Conservation (phyloP, 2,113 vertebrate genomes). For the Megaleporinus macrocephalus region DNA sequence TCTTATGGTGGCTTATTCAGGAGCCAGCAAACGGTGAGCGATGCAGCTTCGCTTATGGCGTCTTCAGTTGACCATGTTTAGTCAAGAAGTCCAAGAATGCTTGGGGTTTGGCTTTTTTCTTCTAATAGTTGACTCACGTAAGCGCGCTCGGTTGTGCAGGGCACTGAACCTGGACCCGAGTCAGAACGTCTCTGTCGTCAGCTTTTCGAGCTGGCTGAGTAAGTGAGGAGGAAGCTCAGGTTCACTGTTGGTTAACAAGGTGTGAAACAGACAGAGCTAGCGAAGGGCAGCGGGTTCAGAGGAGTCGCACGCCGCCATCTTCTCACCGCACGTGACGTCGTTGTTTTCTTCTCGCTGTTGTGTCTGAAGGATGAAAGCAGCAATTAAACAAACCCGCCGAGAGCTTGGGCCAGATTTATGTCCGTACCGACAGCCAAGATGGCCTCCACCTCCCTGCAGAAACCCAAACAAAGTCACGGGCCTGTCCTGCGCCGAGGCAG, state of each 20-base stretch:
- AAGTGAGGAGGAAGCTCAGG: neutral
- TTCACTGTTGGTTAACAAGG: constrained; percentile 14
- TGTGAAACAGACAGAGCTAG: constrained; percentile 9
- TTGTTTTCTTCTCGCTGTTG: constrained; percentile 49
- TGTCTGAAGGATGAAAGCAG: constrained; percentile 52
- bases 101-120: neutral
- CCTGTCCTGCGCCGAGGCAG: neutral
- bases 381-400: constrained; percentile 32
- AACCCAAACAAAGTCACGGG: constrained; percentile 62
- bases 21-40: neutral
- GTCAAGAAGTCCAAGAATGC: neutral
- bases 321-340: neutral
- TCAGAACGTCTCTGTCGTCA: neutral
- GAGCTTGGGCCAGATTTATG: constrained; percentile 37
- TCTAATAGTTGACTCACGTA: neutral
- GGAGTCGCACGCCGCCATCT: neutral
- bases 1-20: neutral
- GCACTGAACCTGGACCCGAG: neutral
- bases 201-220: neutral
- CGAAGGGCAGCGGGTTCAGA: neutral
- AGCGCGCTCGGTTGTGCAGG: neutral
- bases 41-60: neutral
- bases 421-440: constrained; percentile 49
- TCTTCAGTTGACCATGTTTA: constrained; percentile 17
- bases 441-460: constrained; percentile 53